Conservation (phyloP, 2,797 vertebrate species). For the Poliocrania exsul region DNA sequence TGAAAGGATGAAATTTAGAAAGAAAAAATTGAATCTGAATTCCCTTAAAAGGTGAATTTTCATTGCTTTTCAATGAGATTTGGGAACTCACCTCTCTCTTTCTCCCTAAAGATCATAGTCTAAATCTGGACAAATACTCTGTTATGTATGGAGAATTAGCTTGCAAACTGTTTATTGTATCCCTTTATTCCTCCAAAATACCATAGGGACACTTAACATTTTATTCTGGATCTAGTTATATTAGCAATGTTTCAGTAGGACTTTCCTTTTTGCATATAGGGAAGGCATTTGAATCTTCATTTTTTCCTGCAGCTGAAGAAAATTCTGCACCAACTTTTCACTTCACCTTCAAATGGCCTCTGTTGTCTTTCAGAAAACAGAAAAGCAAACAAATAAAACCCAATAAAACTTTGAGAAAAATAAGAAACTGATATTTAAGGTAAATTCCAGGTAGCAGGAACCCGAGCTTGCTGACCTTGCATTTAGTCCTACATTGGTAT, state of each 20-base stretch:
- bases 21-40: background rate
- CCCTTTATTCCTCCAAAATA: slow-evolving; percentile 48
- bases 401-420: background rate
- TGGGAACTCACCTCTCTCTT: background rate
- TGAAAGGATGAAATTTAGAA: background rate
- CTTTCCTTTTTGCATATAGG: background rate
- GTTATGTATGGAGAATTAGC: slow-evolving; percentile 38
- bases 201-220: slow-evolving; percentile 34
- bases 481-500: background rate
- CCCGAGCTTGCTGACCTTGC: background rate
- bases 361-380: background rate
- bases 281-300: background rate
- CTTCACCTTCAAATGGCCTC: background rate
- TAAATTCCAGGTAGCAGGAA: background rate
- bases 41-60: background rate
- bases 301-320: background rate
- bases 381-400: background rate
- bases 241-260: background rate
- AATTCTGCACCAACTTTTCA: background rate
- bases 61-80: background rate
- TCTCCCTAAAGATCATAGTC: background rate
- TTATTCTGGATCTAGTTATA: slow-evolving; percentile 34
- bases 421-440: background rate
- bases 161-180: slow-evolving; percentile 49
- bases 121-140: slow-evolving; percentile 47